phyloP scores from a whole-genome alignment of 2,113 vertebrate genomes.

The Heloderma charlesbogerti region DNA sequence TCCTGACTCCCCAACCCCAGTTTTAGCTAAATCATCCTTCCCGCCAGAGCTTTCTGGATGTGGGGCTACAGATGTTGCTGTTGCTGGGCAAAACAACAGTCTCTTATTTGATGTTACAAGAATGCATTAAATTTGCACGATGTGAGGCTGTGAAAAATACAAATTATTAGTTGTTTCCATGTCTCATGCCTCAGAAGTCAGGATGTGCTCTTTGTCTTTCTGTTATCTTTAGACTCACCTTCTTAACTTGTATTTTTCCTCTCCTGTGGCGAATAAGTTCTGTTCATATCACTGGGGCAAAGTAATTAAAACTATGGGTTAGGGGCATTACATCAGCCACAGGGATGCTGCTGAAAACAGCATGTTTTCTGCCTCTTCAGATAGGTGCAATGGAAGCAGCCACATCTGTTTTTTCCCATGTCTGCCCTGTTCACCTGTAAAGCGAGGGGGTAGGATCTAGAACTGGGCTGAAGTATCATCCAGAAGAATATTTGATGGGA shows the following conservation, averaged over 20 bases:
- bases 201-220: background rate
- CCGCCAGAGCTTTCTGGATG: background rate
- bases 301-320: too few species aligned
- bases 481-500: background rate
- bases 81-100: background rate
- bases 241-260: background rate
- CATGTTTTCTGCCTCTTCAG: background rate
- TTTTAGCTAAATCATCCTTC: background rate
- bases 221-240: conserved; percentile 10
- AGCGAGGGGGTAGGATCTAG: background rate
- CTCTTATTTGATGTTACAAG: background rate
- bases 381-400: background rate
- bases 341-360: background rate
- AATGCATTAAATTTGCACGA: background rate
- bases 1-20: background rate
- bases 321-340: background rate
- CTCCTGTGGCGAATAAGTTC: background rate
- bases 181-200: conserved; percentile 23
- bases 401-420: background rate
- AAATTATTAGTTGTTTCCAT: conserved; percentile 17
- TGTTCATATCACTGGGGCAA: background rate
- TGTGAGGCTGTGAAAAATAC: background rate
- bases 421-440: background rate
- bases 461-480: background rate
- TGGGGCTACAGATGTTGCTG: background rate